Conservation (phyloP, 2,888 invertebrate genomes). For the Polydrusus pterygomalis region DNA sequence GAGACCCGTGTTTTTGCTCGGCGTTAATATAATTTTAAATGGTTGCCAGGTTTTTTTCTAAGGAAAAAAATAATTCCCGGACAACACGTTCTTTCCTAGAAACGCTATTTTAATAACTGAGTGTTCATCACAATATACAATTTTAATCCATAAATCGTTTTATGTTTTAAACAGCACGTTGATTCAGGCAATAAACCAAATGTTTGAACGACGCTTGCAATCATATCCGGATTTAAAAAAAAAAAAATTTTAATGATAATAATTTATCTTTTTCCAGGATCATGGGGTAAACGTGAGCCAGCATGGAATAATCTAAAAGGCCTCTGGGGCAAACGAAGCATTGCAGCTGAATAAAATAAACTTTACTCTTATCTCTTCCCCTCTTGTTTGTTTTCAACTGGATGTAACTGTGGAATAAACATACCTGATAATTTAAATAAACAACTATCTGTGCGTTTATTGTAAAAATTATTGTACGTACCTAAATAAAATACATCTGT, state of each 20-base stretch:
- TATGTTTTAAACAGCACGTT: too few species aligned
- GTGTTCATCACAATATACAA: too few species aligned
- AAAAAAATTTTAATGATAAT: not conserved
- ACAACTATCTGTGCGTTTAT: constrained; percentile 19
- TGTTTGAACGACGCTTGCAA: too few species aligned
- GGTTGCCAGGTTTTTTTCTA: too few species aligned
- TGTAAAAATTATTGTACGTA: constrained; percentile 24
- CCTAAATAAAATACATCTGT: constrained; percentile 17
- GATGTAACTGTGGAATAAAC: constrained; percentile 55
- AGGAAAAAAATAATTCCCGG: too few species aligned
- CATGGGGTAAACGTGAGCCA: constrained; percentile 86
- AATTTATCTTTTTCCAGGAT: constrained; percentile 72
- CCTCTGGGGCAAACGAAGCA: constrained; percentile 84
- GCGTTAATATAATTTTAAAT: too few species aligned
- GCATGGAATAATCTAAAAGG: constrained; percentile 88
- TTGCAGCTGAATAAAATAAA: constrained; percentile 57
- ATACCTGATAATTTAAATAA: constrained; percentile 26
- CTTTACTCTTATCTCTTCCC: constrained; percentile 34
- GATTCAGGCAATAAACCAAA: too few species aligned
- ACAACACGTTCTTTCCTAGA: too few species aligned
- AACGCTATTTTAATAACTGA: too few species aligned
- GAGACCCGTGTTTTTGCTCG: too few species aligned
- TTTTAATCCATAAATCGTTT: too few species aligned
- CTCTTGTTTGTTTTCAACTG: constrained; percentile 55
- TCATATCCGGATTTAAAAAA: too few species aligned